phyloP scores from a whole-genome alignment of 2,888 invertebrate species.

The Ypsolopha sequella region DNA sequence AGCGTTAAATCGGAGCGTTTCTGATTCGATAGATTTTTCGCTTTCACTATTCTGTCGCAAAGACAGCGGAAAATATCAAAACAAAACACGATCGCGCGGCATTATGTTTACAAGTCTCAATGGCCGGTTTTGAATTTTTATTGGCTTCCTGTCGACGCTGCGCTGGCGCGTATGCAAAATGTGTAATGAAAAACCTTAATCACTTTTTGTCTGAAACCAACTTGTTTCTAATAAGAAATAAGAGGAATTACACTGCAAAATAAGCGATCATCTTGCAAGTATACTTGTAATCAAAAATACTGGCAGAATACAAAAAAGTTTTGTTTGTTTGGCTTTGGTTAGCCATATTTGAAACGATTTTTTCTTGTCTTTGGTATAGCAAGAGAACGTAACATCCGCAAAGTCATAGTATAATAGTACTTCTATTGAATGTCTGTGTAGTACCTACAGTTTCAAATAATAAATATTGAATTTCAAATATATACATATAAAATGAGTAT shows the following conservation, averaged over 20 bases:
- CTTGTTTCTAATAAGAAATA: neutral
- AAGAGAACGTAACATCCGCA: neutral
- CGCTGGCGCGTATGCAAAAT: neutral
- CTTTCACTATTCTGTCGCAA: constrained; percentile 1
- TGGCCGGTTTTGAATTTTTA: constrained; percentile 1
- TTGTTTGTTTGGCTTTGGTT: neutral
- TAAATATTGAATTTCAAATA: too few species aligned
- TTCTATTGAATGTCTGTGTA: too few species aligned
- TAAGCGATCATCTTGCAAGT: neutral
- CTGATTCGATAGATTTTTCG: neutral
- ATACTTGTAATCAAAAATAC: neutral
- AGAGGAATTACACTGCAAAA: too few species aligned
- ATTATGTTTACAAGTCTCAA: constrained; percentile 10
- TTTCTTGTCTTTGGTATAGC: neutral
- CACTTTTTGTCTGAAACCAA: neutral
- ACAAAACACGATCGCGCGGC: constrained; percentile 24
- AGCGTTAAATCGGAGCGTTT: neutral
- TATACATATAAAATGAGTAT: too few species aligned
- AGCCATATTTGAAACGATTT: neutral
- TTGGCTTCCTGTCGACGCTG: neutral
- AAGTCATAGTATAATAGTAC: too few species aligned
- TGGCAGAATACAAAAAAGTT: neutral
- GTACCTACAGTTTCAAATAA: too few species aligned
- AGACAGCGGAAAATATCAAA: constrained; percentile 6
- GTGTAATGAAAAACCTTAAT: neutral